Base-by-base conservation (phyloP, 2,797 vertebrate genomes). In the Gymnoscopelus microlampas region DNA sequence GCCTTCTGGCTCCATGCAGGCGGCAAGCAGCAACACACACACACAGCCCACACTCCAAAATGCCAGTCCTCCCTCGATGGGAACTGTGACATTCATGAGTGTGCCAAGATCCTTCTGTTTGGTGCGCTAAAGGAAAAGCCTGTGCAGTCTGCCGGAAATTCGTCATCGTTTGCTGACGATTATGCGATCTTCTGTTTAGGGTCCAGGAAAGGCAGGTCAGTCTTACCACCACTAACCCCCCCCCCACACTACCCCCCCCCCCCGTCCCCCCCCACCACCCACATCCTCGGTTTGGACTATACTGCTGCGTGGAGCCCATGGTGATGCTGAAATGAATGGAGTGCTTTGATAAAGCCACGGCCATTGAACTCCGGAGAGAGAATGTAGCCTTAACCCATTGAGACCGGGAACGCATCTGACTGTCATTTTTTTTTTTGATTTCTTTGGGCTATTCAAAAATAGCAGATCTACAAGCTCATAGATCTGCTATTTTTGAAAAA, bases 371-470 rank as follows among this genome's bases (percentile, higher is more conserved):
- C 83, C 82, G 73, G 81, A 91, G 83, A 87, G 94, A 94, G 93
- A 96, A 95, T 94, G 94, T 95, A 94, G 95, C 95, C 94, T 94
- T 93, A 95, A 26, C 26, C 26, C 26, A 26, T 26, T 26, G n/a
- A n/a, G n/a, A n/a, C n/a, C n/a, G n/a, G n/a, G n/a, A n/a, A n/a
- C n/a, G n/a, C n/a, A n/a, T n/a, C n/a, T n/a, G n/a, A n/a, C n/a
- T n/a, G n/a, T n/a, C n/a, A n/a, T n/a, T n/a, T n/a, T n/a, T n/a
- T n/a, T n/a, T n/a, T n/a, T n/a, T n/a, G n/a, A n/a, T n/a, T n/a
- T n/a, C n/a, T n/a, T n/a, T n/a, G n/a, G n/a, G n/a, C n/a, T n/a
- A n/a, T n/a, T n/a, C n/a, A n/a, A n/a, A n/a, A 26, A 26, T 26
- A 26, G 26, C 26, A 26, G 26, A 26, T 26, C 26, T 26, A 26